Base-by-base conservation (phyloP, 1,140 invertebrate species). In the Coptotermes formosanus region DNA sequence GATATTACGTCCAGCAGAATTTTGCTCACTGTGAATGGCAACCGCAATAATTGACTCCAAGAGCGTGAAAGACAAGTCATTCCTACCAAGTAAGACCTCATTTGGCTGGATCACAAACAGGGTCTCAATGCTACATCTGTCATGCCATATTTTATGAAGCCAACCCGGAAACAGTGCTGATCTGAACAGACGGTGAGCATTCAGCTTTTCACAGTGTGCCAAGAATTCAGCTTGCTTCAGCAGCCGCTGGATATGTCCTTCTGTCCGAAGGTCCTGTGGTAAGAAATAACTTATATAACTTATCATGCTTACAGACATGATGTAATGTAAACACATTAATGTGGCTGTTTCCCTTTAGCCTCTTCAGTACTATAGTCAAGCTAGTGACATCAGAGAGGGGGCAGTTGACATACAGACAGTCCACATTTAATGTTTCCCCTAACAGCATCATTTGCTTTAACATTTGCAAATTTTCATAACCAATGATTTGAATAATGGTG, bases 201-300 rank as follows among this genome's bases (percentile, higher is more conserved):
- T 88, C 19, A 90, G 38, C 21, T 87, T 87, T 82, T 91, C 91
- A 86, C 91, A 88, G 82, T 91, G 90, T 43, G 90, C 89, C 21
- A 91, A 88, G 84, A 91, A 90, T 81, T 91, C 90, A 0, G 90
- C 90, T 86, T 92, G 91, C 87, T 92, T 92, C 83, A 90, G 87
- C 12, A 91, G 88, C 82, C 90, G 88, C 86, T 90, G 90, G 85
- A 91, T 88, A 59, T 90, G 89, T 8, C 91, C 91, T 86, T 91
- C 89, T 38, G 88, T 88, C 52, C 87, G 88, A 44, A 90, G 87
- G 25, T 88, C 88, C 88, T 90, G 89, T 87, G 75, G 45, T 85
- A 86, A 86, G 32, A 85, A 38, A 59, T 52, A 16, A 23, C 3
- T 38, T 12, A 45, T 1, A 48, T 45, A 25, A 38, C 44, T 48